Conservation (phyloP, 2,888 invertebrate genomes). For the Erynnis tages region DNA sequence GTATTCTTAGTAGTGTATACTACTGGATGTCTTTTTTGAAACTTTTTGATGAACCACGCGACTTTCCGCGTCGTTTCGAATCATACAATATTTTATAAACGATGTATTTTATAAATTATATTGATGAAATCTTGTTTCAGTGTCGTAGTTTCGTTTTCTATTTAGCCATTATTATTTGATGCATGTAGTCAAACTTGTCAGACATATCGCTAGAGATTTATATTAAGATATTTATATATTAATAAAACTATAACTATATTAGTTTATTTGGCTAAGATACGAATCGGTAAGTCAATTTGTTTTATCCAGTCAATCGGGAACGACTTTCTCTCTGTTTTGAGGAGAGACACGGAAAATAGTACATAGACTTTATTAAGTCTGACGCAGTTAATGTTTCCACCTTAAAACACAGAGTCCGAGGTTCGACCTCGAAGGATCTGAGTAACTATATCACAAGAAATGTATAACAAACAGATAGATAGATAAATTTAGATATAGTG, state of each 20-base stretch:
- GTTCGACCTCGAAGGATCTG: conserved; percentile 53
- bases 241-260: conserved; percentile 47
- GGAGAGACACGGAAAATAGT: not conserved
- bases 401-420: conserved; percentile 39
- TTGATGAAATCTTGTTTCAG: conserved; percentile 58
- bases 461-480: conserved; percentile 63
- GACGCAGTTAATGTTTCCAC: conserved; percentile 22
- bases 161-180: conserved; percentile 60
- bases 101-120: conserved; percentile 78
- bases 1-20: conserved; percentile 39
- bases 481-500: conserved; percentile 71
- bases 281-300: conserved; percentile 70
- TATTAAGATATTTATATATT: conserved; percentile 66
- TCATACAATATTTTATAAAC: conserved; percentile 73
- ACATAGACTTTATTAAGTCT: conserved; percentile 9
- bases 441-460: conserved; percentile 50
- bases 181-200: conserved; percentile 74
- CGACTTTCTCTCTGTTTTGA: conserved; percentile 7
- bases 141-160: conserved; percentile 53
- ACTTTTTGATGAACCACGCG: conserved; percentile 57
- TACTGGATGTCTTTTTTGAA: conserved; percentile 67
- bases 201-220: conserved; percentile 77
- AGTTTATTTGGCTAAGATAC: conserved; percentile 50
- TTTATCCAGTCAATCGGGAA: conserved; percentile 65
- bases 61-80: conserved; percentile 38